phyloP scores from a whole-genome alignment of 2,113 vertebrate species.

The Pseudorectes ferrugineus region DNA sequence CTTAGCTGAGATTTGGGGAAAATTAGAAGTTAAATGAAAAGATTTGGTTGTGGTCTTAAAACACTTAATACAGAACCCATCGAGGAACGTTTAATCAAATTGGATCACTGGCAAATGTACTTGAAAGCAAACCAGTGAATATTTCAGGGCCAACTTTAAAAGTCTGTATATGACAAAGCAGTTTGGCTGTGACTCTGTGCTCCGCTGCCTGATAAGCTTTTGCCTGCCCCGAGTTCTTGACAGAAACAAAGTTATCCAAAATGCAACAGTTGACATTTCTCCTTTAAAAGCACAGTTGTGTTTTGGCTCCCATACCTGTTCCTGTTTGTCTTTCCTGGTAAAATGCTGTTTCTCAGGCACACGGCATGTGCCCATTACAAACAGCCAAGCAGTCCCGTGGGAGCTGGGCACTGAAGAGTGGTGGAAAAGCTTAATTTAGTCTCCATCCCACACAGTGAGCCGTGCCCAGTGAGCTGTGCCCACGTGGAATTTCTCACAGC shows the following conservation, averaged over 20 bases:
- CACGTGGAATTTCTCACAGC: background rate
- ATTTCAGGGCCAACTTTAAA: background rate
- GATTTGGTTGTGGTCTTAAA: background rate
- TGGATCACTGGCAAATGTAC: background rate
- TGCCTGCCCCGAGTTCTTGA: background rate
- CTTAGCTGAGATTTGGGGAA: background rate
- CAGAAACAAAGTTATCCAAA: background rate
- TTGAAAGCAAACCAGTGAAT: background rate
- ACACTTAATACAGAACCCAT: background rate
- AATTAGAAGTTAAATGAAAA: background rate
- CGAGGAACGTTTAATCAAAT: background rate
- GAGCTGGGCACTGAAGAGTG: rapidly evolving
- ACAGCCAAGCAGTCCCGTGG: background rate
- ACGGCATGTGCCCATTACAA: rapidly evolving
- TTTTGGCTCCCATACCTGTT: background rate
- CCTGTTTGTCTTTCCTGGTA: background rate
- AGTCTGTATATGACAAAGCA: background rate
- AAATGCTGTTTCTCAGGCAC: background rate
- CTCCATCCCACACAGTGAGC: background rate
- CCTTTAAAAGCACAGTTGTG: background rate
- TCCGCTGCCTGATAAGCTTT: rapidly evolving
- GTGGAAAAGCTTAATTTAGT: background rate
- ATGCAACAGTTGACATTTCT: background rate
- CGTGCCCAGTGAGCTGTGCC: rapidly evolving
- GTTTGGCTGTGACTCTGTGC: background rate